Evolutionary conservation across 2,113 vertebrate species (phyloP).

Genomic region (Gorsachius goisagi): DNA sequence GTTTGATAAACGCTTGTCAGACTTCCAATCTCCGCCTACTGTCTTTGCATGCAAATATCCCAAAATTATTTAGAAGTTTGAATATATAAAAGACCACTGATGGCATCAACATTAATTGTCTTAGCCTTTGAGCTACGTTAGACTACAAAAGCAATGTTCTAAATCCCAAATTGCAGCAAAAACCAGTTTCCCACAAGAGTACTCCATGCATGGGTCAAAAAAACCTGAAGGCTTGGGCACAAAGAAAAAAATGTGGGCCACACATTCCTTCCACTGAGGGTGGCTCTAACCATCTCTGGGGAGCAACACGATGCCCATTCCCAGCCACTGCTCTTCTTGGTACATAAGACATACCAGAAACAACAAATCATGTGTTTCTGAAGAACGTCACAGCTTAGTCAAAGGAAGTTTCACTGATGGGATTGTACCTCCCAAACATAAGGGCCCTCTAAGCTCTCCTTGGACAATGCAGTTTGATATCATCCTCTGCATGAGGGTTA

Average conservation of each 20-base stretch:
- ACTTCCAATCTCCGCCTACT: not conserved
- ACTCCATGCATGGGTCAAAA: not conserved
- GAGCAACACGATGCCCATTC: not conserved
- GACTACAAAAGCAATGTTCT: not conserved
- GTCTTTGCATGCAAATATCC: not conserved
- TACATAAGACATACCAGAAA: not conserved
- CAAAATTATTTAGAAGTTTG: not conserved
- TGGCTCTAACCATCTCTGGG: not conserved
- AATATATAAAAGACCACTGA: not conserved
- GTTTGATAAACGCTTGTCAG: not conserved
- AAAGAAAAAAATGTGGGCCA: fast-evolving
- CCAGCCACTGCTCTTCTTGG: not conserved
- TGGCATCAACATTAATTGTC: not conserved
- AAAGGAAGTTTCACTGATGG: not conserved
- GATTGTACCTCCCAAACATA: not conserved
- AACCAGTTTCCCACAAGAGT: not conserved
- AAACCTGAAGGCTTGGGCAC: not conserved
- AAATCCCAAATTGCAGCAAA: not conserved
- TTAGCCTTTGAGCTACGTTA: not conserved
- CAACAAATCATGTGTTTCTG: not conserved
- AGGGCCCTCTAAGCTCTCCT: not conserved
- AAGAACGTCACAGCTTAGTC: not conserved
- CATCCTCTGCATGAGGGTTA: not conserved
- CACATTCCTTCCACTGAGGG: not conserved
- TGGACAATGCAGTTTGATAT: not conserved